Percentiles rank a stretch among this genome's conserved stretches.
Conservation (phyloP, 2,113 vertebrate genomes). For the Poecile atricapillus region DNA sequence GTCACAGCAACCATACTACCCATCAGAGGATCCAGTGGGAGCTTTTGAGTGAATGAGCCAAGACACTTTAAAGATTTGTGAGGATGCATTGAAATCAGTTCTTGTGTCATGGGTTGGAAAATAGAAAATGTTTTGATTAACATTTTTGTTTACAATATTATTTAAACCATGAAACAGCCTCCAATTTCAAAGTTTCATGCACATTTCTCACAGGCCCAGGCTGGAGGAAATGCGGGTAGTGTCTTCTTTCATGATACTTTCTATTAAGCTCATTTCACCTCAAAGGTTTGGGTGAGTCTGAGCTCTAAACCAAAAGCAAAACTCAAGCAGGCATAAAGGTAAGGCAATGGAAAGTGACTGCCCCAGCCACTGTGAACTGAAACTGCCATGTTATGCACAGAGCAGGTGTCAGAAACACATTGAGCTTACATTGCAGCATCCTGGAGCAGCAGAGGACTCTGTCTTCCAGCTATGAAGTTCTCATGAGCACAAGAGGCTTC, state of each 20-base stretch:
- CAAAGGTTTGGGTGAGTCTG: constrained; percentile 5
- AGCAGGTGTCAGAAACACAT: constrained; percentile 27
- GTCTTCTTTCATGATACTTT: constrained; percentile 48
- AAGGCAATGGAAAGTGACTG: constrained; percentile 54
- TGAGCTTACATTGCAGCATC: background rate
- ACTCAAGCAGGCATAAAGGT: constrained; percentile 9
- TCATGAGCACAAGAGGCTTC: background rate
- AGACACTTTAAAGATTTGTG: background rate
- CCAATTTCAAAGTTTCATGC: constrained; percentile 10
- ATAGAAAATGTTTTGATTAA: background rate
- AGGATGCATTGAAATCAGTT: background rate
- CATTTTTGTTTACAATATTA: constrained; percentile 13
- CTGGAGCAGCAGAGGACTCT: background rate
- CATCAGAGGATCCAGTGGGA: background rate
- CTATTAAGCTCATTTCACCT: constrained; percentile 47
- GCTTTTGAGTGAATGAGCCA: background rate
- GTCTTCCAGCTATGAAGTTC: background rate
- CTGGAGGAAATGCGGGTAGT: constrained; percentile 37
- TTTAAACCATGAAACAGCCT: background rate
- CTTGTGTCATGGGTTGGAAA: background rate
- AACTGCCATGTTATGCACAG: background rate
- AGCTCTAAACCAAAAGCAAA: constrained; percentile 54
- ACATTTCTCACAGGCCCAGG: background rate
- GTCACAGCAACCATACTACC: background rate
- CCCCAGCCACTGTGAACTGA: constrained; percentile 30